These are phyloP conservation scores for Lemur catta DNA, from an alignment of 2,797 vertebrate genomes.

Conservation along the genomic window DNA sequence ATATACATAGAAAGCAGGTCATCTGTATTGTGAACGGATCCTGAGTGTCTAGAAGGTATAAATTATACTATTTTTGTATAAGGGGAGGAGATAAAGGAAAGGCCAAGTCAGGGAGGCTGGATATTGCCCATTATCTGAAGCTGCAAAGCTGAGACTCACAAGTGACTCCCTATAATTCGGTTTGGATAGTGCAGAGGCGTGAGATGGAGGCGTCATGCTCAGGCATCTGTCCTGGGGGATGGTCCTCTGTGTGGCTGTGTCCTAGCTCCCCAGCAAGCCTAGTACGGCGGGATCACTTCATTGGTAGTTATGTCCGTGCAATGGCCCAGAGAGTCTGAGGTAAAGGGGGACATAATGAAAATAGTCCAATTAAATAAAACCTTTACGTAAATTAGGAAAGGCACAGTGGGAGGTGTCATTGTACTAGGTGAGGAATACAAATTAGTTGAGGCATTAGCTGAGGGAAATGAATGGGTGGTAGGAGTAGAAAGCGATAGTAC, in stretches of 20 bases:
- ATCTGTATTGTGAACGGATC: neutral
- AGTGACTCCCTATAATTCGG: neutral
- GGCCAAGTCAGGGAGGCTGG: neutral
- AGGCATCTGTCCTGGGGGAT: neutral
- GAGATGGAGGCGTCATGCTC: neutral
- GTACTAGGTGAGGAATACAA: neutral
- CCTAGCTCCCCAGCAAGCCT: neutral
- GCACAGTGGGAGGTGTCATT: neutral
- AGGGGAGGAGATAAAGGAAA: neutral
- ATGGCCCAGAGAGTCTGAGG: neutral
- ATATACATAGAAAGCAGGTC: neutral
- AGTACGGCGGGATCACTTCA: neutral
- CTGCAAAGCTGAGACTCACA: neutral
- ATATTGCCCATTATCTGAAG: neutral
- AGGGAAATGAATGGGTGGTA: neutral
- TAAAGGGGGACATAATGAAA: neutral
- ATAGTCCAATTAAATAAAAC: neutral
- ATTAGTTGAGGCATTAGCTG: neutral
- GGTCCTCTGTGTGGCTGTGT: neutral
- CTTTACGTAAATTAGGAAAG: neutral
- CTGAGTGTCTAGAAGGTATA: neutral
- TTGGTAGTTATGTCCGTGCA: neutral
- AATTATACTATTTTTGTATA: neutral
- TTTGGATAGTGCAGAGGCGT: neutral
- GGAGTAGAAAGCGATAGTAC: too few species aligned